Conservation (phyloP, 2,888 invertebrate species). For the Drosophila histrio region DNA sequence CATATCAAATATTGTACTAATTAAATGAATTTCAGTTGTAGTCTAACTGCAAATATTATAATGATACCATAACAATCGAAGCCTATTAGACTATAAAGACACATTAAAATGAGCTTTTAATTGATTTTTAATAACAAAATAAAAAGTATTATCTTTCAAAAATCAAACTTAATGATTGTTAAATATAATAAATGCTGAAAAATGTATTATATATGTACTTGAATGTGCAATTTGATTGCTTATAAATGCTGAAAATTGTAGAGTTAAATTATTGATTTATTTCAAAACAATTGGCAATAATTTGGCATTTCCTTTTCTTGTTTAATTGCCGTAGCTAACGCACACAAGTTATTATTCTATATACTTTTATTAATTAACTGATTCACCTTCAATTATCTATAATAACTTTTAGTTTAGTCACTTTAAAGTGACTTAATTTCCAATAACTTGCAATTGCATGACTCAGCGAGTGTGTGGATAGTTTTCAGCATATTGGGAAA, state of each 20-base stretch:
- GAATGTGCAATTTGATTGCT: not conserved
- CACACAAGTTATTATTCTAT: not conserved
- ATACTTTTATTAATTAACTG: not conserved
- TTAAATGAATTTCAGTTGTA: no score
- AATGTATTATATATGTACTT: not conserved
- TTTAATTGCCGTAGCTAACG: no score
- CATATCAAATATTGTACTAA: no score
- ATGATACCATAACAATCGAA: no score
- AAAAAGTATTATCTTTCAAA: no score
- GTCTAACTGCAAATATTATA: no score
- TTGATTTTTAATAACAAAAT: no score
- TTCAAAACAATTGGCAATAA: not conserved
- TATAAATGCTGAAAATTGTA: not conserved
- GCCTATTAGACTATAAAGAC: no score
- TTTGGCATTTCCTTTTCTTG: not conserved
- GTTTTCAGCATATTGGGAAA: slow-evolving; percentile 9
- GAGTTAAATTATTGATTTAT: not conserved
- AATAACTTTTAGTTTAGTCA: not conserved
- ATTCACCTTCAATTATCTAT: not conserved
- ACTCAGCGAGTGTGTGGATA: slow-evolving; percentile 36
- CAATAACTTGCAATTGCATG: not conserved
- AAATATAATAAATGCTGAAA: no score
- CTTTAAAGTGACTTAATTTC: not conserved
- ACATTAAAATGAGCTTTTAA: no score
- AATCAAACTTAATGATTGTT: not conserved